Percentiles rank a stretch among this genome's conserved stretches.
Evolutionary conservation across 2,113 vertebrate genomes (phyloP).

Genomic region (Cariama cristata): DNA sequence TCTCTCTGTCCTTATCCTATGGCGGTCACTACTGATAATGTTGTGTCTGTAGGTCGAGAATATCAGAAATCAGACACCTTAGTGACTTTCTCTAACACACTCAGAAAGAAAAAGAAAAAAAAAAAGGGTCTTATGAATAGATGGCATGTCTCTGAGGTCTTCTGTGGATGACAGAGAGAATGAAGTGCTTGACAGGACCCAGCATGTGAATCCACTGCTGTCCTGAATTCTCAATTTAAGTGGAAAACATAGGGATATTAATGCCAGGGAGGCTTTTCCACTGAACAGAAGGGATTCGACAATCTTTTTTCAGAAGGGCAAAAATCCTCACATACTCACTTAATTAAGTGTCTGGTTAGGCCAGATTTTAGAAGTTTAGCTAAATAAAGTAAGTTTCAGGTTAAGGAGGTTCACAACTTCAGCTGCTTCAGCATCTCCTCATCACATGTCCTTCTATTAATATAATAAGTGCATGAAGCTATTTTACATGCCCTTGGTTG

Average conservation of each 20-base stretch:
- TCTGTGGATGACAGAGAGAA: constrained; percentile 43
- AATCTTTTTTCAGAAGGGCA: background rate
- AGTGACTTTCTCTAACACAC: constrained; percentile 24
- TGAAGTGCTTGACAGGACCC: constrained; percentile 45
- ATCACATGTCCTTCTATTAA: background rate
- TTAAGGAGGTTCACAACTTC: constrained; percentile 16
- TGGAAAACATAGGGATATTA: constrained; percentile 11
- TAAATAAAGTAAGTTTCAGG: constrained; percentile 44
- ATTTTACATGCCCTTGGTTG: background rate
- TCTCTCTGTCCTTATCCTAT: background rate
- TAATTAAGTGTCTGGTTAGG: background rate
- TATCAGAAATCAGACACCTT: background rate
- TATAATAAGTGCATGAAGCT: background rate
- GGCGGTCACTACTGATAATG: background rate
- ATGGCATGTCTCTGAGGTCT: constrained; percentile 27
- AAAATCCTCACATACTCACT: background rate
- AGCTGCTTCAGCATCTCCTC: background rate
- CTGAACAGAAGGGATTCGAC: constrained; percentile 30
- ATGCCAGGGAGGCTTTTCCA: background rate
- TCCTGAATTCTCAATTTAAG: constrained; percentile 6
- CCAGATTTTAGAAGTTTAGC: constrained; percentile 51
- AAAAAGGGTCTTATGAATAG: background rate
- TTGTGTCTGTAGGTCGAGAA: background rate
- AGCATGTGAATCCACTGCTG: constrained; percentile 20
- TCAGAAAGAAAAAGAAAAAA: constrained; percentile 18